Conservation (phyloP, 2,797 vertebrate species). For the Galaxias olidus region DNA sequence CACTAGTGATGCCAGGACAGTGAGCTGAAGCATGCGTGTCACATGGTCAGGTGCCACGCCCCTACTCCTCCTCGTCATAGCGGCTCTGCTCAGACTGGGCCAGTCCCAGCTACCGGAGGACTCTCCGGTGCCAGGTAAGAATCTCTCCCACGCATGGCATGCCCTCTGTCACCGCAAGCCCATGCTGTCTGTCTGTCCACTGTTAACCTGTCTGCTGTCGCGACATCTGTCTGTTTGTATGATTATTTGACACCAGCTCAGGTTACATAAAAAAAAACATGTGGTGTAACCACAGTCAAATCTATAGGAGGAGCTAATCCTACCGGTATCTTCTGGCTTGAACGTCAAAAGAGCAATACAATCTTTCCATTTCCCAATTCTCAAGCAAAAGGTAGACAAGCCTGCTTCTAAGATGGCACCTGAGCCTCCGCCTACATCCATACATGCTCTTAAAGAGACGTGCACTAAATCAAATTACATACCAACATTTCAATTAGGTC, state of each 20-base stretch:
- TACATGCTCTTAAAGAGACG: no score
- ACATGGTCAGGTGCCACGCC: constrained; percentile 82
- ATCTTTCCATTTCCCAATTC: no score
- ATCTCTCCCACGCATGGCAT: neutral
- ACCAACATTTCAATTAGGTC: no score
- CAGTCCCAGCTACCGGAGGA: constrained; percentile 71
- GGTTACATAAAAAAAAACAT: constrained; percentile 22
- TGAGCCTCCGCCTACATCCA: no score
- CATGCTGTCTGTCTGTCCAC: constrained; percentile 25
- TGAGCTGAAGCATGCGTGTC: constrained; percentile 79
- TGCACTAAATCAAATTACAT: no score
- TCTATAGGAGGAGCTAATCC: neutral
- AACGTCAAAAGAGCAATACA: no score
- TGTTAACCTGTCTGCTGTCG: constrained; percentile 25
- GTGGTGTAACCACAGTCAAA: neutral
- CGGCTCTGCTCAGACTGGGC: constrained; percentile 77
- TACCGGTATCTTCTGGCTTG: no score
- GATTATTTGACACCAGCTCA: constrained; percentile 5
- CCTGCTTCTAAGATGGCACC: no score
- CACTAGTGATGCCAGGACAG: constrained; percentile 86
- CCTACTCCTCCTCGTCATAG: constrained; percentile 67
- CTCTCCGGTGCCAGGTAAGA: constrained; percentile 88
- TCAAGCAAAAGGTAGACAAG: no score
- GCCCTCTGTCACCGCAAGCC: no score
- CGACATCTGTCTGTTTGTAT: neutral